Conservation (phyloP, 1,140 invertebrate species). For the Cryptotermes secundus region DNA sequence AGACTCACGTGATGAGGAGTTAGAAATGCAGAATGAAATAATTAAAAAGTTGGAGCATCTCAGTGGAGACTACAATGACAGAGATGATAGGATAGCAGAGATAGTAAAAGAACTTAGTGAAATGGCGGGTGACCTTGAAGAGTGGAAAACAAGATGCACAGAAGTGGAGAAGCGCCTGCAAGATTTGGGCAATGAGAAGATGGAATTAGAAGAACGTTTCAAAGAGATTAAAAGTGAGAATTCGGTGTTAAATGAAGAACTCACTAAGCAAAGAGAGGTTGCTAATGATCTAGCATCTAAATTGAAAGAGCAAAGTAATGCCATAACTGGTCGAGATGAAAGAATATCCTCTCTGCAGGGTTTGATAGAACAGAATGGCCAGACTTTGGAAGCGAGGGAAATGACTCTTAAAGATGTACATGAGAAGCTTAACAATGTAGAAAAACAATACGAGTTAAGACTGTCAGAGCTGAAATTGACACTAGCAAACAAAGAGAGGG, state of each 20-base stretch:
- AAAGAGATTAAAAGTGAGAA: conserved; percentile 37
- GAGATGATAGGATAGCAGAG: conserved; percentile 39
- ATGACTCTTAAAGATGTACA: conserved; percentile 22
- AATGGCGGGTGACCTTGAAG: conserved; percentile 42
- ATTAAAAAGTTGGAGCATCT: conserved; percentile 34
- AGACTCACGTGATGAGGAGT: conserved; percentile 37
- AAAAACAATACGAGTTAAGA: conserved; percentile 36
- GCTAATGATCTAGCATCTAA: conserved; percentile 46
- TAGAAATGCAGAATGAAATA: conserved; percentile 32
- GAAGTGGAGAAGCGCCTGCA: conserved; percentile 43
- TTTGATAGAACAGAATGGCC: conserved; percentile 21
- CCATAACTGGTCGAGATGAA: conserved; percentile 42
- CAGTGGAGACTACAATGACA: not conserved
- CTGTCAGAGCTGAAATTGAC: conserved; percentile 39
- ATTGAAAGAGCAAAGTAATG: conserved; percentile 41
- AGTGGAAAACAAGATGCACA: conserved; percentile 47
- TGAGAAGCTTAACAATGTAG: not conserved
- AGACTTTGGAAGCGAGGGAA: conserved; percentile 24
- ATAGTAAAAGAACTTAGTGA: conserved; percentile 45
- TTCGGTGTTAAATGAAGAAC: conserved; percentile 35
- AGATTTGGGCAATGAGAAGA: conserved; percentile 37
- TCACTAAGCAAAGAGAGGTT: conserved; percentile 37
- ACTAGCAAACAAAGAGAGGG: conserved; percentile 15
- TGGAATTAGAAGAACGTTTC: conserved; percentile 32
- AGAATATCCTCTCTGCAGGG: conserved; percentile 36